Evolutionary conservation across 2,888 invertebrate species (phyloP).

Genomic region (Brassicogethes aeneus): DNA sequence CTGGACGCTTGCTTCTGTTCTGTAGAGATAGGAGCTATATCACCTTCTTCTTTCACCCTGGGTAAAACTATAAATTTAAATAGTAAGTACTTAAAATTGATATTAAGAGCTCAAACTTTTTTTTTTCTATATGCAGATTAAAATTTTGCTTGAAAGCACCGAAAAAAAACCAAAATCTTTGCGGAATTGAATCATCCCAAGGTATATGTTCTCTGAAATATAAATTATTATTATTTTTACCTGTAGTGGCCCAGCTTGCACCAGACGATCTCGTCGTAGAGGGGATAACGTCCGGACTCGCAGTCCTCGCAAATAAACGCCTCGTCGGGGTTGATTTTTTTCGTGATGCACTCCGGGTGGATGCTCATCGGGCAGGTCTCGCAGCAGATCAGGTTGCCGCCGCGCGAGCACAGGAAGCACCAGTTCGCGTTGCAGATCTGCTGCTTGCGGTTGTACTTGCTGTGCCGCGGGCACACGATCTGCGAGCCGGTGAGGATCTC

Average conservation of each 20-base stretch:
- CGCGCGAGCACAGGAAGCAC: constrained; percentile 86
- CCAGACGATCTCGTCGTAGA: constrained; percentile 94
- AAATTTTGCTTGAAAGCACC: no score
- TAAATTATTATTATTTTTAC: no score
- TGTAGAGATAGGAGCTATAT: no score
- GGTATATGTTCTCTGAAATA: no score
- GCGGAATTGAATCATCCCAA: no score
- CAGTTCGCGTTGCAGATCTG: constrained; percentile 78
- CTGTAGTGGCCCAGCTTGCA: constrained; percentile 67
- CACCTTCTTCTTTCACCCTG: no score
- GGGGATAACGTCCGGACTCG: constrained; percentile 73
- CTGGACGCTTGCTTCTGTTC: no score
- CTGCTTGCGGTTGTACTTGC: constrained; percentile 11
- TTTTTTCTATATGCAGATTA: no score
- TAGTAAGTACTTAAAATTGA: no score
- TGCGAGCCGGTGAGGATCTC: constrained; percentile 64
- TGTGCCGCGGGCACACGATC: constrained; percentile 81
- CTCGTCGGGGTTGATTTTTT: constrained; percentile 57
- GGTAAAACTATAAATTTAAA: no score
- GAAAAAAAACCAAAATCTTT: no score
- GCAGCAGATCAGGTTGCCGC: constrained; percentile 84
- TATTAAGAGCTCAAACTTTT: no score
- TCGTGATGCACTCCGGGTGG: constrained; percentile 76
- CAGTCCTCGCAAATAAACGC: constrained; percentile 84
- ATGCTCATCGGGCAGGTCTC: constrained; percentile 90